Evolutionary conservation across 2,888 invertebrate genomes (phyloP).

Genomic region (Artemia sp.): DNA sequence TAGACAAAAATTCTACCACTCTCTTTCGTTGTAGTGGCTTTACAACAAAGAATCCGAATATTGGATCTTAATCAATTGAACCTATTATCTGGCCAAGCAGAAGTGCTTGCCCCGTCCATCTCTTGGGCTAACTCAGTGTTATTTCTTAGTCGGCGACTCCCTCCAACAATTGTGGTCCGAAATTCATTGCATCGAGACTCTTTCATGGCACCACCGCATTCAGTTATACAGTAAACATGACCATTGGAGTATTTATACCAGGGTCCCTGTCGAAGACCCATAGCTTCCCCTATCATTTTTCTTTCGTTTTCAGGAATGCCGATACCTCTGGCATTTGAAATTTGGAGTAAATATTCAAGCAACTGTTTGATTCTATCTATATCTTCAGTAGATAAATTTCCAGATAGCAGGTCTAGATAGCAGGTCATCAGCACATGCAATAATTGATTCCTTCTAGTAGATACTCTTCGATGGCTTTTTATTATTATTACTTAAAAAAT

Average conservation of each 20-base stretch:
- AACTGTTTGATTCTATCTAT: no score
- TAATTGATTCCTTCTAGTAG: no score
- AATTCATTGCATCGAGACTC: conserved; percentile 42
- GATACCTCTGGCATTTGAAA: conserved; percentile 22
- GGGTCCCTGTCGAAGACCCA: conserved; percentile 40
- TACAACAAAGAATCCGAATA: no score
- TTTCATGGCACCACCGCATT: conserved; percentile 48
- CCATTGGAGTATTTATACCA: conserved; percentile 57
- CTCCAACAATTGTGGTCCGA: conserved; percentile 40
- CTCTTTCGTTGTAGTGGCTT: no score
- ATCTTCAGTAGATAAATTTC: no score
- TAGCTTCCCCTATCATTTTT: conserved; percentile 40
- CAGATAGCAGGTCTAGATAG: no score
- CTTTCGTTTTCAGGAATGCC: conserved; percentile 36
- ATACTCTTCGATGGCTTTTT: no score
- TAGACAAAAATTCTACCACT: no score
- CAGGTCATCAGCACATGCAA: no score
- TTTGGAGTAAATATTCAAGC: no score
- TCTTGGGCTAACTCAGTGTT: conserved; percentile 35
- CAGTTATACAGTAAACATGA: conserved; percentile 46
- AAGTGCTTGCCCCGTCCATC: conserved; percentile 31
- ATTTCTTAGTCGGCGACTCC: conserved; percentile 34
- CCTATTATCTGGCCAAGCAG: conserved; percentile 25
- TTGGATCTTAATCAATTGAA: neutral
- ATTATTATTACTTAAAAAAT: no score